These are phyloP conservation scores for Eufriesea mexicana DNA, from an alignment of 1,140 invertebrate species.

Conservation along the genomic window DNA sequence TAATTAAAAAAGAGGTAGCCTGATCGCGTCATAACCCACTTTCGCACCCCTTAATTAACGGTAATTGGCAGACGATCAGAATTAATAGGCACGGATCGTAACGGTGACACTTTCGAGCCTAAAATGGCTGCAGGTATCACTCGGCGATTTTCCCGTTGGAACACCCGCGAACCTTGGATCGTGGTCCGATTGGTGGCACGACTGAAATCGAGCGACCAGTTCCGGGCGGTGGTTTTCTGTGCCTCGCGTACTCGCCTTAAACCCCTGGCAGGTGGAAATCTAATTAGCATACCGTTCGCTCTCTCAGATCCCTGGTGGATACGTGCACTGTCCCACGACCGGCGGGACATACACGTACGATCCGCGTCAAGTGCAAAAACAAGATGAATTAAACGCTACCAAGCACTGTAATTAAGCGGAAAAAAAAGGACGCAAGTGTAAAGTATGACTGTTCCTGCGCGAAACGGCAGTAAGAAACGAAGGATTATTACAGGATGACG, in stretches of 20 bases:
- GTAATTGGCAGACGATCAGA: too few species aligned
- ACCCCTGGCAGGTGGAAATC: constrained; percentile 65
- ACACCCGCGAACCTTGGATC: too few species aligned
- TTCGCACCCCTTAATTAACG: too few species aligned
- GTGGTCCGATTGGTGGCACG: too few species aligned
- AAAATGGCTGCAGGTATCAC: too few species aligned
- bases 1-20: too few species aligned
- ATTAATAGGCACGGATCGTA: too few species aligned
- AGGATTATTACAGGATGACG: not conserved
- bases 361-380: not conserved
- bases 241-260: constrained; percentile 7
- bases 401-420: not conserved
- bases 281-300: constrained; percentile 66
- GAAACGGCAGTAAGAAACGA: not conserved
- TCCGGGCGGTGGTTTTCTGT: constrained; percentile 39
- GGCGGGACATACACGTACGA: not conserved
- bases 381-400: not conserved
- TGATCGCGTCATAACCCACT: too few species aligned
- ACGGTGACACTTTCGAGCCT: too few species aligned
- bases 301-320: constrained; percentile 55
- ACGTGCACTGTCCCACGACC: constrained; percentile 54
- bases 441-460: not conserved
- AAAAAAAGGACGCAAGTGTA: not conserved
- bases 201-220: constrained; percentile 22
- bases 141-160: too few species aligned